These are phyloP conservation scores for Semnornis frantzii DNA, from an alignment of 2,113 vertebrate species.

Conservation along the genomic window DNA sequence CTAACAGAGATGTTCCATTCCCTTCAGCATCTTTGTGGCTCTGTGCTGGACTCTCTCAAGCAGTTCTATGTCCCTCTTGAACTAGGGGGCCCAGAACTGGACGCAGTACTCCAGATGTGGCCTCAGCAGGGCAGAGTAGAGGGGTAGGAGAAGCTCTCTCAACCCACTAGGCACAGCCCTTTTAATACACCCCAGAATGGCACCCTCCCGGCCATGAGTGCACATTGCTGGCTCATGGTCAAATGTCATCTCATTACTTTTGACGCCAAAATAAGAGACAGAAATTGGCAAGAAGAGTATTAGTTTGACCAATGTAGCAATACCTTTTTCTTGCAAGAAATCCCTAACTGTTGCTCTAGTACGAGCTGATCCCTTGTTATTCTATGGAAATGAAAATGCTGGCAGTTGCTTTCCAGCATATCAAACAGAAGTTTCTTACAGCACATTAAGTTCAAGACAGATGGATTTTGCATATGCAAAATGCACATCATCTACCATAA, in stretches of 20 bases:
- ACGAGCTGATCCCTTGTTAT: neutral
- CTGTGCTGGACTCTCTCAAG: no score
- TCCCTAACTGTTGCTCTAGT: neutral
- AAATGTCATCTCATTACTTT: neutral
- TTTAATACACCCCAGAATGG: no score
- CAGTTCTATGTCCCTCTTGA: no score
- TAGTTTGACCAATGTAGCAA: neutral
- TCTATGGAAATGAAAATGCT: neutral
- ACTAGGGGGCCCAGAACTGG: no score
- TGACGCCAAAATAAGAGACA: neutral
- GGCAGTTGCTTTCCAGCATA: neutral
- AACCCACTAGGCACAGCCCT: no score
- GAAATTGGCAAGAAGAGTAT: neutral
- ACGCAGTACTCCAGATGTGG: no score
- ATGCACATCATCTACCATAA: neutral
- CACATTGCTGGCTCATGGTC: no score
- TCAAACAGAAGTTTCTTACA: neutral
- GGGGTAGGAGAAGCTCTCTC: no score
- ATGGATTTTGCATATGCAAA: neutral
- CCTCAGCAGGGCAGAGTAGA: no score
- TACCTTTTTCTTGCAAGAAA: neutral
- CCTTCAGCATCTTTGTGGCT: no score
- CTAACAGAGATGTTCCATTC: no score
- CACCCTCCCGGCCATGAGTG: no score
- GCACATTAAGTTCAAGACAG: neutral